Percentiles rank a stretch among this genome's conserved stretches.
Conservation (phyloP, 2,113 vertebrate genomes). For the Toxotes chatareus region DNA sequence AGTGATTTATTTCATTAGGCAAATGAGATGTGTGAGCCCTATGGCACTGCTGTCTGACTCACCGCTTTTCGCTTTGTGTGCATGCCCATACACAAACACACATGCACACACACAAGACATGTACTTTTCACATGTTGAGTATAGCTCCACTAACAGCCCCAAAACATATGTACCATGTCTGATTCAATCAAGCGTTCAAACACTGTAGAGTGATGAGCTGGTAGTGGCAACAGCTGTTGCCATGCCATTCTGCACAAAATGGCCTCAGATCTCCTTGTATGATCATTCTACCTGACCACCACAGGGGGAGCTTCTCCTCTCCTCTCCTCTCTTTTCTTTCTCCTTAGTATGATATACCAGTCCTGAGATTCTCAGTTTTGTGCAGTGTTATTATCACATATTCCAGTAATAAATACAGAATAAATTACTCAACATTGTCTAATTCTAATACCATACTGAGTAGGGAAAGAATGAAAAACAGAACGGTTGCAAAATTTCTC, state of each 20-base stretch:
- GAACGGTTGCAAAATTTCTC: background rate
- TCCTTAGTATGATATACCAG: constrained; percentile 22
- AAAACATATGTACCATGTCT: constrained; percentile 77
- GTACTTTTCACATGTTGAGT: constrained; percentile 65
- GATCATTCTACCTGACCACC: constrained; percentile 71
- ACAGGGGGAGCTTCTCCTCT: constrained; percentile 55
- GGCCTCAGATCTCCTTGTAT: constrained; percentile 66
- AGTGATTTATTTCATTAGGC: constrained; percentile 86
- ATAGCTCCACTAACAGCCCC: constrained; percentile 51
- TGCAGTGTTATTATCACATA: constrained; percentile 44
- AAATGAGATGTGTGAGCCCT: constrained; percentile 82
- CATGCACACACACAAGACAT: constrained; percentile 8
- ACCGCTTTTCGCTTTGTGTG: constrained; percentile 61
- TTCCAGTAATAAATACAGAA: constrained; percentile 46
- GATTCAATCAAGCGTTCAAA: constrained; percentile 74
- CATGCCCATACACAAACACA: background rate
- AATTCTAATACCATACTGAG: constrained; percentile 34
- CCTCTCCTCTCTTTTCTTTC: background rate
- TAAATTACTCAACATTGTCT: constrained; percentile 39
- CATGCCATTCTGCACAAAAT: constrained; percentile 74
- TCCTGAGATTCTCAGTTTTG: constrained; percentile 18
- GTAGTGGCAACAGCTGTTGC: constrained; percentile 75
- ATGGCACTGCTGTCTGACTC: constrained; percentile 71
- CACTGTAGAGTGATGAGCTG: constrained; percentile 71
- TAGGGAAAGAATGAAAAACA: background rate